Base-by-base conservation (phyloP, 2,797 vertebrate genomes). In the Channallabes apus region DNA sequence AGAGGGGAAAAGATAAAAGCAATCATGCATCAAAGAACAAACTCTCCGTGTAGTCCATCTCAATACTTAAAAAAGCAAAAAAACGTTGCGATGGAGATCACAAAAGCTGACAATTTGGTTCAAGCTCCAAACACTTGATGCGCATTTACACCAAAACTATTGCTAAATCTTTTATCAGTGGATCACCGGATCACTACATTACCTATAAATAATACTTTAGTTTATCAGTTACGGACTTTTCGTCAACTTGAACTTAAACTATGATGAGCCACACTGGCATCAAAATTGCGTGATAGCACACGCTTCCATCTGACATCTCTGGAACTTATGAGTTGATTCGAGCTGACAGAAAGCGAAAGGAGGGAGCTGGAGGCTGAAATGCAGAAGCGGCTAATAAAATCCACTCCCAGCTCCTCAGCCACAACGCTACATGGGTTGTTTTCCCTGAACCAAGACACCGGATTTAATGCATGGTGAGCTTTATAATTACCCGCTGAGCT, bases 1-100 rank as follows among this genome's bases (percentile, higher is more conserved):
- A 73, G 85, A 82, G 80, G 86, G 82, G 35, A 82, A 82, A 88
- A 89, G 84, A 89, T 89, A 84, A 90, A 90, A 89, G 88, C 73
- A 87, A 82, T 68, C 69, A 32, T 73, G 85, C 85, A 86, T 90
- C 88, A 89, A 90, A 89, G 88, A 54, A 73, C 20, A 41, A 85
- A 56, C 56, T 59, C 61, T 71, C 77, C 27, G 76, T 73, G 59
- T 72, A 79, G 81, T 84, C 82, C 46, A 38, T 86, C 83, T 88
- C 84, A 77, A 80, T 85, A 80, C 88, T 79, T 72, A 20, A 32
- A 11, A 7, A 32, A 80, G 85, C 85, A 72, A 86, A 72, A 68
- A 78, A 87, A 64, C 51, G 80, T 58, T 29, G 80, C 64, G 15
- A 27, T 61, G 80, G 71, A 73, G 82, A 75, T 65, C 38, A 27